phyloP scores from a whole-genome alignment of 2,113 vertebrate genomes.

The Helogale parvula region DNA sequence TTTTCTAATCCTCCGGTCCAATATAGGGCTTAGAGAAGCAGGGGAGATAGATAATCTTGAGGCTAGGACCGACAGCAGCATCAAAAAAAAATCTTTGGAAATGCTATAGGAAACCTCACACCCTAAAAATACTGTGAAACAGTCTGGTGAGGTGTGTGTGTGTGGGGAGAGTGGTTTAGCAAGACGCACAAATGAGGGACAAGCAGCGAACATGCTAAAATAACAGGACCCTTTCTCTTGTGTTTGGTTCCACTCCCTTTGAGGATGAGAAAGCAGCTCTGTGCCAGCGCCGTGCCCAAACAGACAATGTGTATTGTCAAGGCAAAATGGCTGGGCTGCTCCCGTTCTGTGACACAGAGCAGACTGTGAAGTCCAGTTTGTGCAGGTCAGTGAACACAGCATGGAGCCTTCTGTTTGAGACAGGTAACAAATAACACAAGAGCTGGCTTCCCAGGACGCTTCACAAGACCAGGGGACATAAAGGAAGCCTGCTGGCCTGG shows the following conservation, averaged over 20 bases:
- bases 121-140: not conserved
- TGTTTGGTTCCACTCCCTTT: not conserved
- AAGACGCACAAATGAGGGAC: not conserved
- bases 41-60: slow-evolving; percentile 6
- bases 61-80: not conserved
- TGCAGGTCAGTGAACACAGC: not conserved
- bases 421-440: not conserved
- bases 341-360: not conserved
- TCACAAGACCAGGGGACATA: not conserved
- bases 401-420: slow-evolving; percentile 28
- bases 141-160: not conserved
- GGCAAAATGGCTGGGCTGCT: not conserved
- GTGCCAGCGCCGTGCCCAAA: not conserved
- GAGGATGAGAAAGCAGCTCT: not conserved
- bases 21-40: slow-evolving; percentile 36
- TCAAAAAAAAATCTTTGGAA: not conserved
- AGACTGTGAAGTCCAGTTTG: not conserved
- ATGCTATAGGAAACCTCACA: not conserved
- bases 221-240: not conserved
- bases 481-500: not conserved
- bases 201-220: not conserved
- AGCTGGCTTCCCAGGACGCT: not conserved
- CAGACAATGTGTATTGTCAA: not conserved
- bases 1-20: slow-evolving; percentile 56
- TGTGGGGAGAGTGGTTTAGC: not conserved